Evolutionary conservation across 2,888 invertebrate genomes (phyloP), one percentile per base, ranked within the genome.

Genomic region (Andrena fulva): DNA sequence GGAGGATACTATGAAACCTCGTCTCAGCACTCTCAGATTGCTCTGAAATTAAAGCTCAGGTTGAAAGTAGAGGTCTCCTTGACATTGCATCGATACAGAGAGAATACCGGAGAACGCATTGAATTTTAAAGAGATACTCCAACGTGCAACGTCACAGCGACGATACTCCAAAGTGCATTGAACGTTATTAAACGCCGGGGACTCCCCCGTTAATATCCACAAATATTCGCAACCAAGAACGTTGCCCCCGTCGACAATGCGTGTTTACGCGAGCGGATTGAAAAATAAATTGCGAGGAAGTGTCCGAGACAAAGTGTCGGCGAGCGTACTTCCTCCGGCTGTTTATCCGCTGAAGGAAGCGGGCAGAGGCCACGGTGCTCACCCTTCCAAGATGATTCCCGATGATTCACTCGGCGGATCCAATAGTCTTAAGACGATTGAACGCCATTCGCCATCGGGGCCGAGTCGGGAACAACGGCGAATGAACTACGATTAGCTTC

Each of bases 351-450:
- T 20, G 24, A 31, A 33, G 54, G 67, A 69, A 27, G 73, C 4
- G 42, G 54, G 12, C 66, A 54, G 63, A 50, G 64, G 50, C 66
- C 66, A 50, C 71, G 48, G 48, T 16, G 42, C 48, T 48, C 72
- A 69, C 50, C 63, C n/a, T 60, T 62, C 68, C 75, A 29, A 56
- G 60, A 50, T 33, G 63, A 75, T 48, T 67, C 69, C 52, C 20
- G 29, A 62, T 75, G 73, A 79, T 56, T 74, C 80, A 73, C 70
- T 54, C 16, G 35, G 71, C 48, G 66, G 31, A 59, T 76, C 31
- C 66, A 50, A 77, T 73, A 72, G 48, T 66, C 76, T 80, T 72
- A 82, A 80, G 81, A 82, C 81, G 89, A 87, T 85, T 85, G 82
- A 87, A 77, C 54, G 66, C 56, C 59, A 80, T 79, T 70, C n/a